Conservation (phyloP, 2,888 invertebrate genomes). For the Lamellibrachia satsuma region DNA sequence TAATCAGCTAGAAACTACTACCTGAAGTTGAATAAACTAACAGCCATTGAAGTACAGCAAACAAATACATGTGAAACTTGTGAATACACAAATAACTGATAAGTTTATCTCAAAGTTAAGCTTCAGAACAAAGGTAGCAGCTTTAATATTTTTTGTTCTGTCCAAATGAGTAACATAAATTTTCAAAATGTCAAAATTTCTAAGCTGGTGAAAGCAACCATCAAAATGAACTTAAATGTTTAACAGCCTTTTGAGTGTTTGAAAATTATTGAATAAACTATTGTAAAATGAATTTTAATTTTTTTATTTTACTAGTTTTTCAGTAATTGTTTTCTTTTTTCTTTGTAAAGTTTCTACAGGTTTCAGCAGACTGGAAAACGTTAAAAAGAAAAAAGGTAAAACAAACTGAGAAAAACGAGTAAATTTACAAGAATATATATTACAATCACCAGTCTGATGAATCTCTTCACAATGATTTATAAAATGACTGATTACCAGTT, state of each 20-base stretch:
- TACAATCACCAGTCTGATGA: no score
- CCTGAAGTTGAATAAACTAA: background rate
- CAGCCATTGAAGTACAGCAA: background rate
- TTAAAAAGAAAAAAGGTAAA: no score
- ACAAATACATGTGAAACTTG: background rate
- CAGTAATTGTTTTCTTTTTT: no score
- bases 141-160: background rate
- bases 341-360: no score
- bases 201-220: background rate
- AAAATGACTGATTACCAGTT: background rate
- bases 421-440: no score
- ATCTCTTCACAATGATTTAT: no score
- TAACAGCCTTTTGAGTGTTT: background rate
- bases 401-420: no score
- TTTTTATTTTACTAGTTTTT: no score
- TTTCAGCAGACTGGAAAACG: no score
- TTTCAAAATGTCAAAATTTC: background rate
- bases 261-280: background rate
- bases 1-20: background rate
- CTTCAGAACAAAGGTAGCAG: background rate
- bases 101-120: background rate
- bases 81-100: background rate
- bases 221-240: background rate
- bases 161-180: background rate
- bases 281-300: no score